Percentiles rank a stretch among this genome's conserved stretches.
phyloP scores from a whole-genome alignment of 2,888 invertebrate species.

The Creontiades dilutus region DNA sequence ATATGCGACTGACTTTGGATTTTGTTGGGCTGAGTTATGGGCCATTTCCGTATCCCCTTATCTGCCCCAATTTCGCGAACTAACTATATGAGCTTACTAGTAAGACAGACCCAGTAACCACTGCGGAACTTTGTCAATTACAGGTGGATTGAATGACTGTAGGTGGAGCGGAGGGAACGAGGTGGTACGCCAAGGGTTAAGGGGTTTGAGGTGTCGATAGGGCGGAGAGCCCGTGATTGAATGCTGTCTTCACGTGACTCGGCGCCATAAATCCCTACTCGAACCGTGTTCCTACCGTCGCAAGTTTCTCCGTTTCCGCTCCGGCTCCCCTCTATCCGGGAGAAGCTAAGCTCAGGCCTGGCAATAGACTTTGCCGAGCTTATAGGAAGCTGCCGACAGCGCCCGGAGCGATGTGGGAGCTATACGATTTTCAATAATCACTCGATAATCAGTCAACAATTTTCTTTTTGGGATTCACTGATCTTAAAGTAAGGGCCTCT shows the following conservation, averaged over 20 bases:
- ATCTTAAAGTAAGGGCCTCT: too few relatives aligned
- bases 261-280: constrained; percentile 34
- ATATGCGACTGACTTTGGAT: too few relatives aligned
- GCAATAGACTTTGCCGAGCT: background rate
- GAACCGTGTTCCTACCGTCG: constrained; percentile 5
- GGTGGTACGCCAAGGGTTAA: constrained; percentile 41
- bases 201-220: constrained; percentile 49
- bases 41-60: too few relatives aligned
- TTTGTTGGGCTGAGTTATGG: too few relatives aligned
- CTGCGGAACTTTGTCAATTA: constrained; percentile 9
- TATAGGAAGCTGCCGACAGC: background rate
- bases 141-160: background rate
- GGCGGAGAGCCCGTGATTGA: constrained; percentile 53
- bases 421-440: too few relatives aligned
- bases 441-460: too few relatives aligned
- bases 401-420: too few relatives aligned
- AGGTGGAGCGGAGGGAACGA: constrained; percentile 29
- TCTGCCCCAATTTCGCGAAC: too few relatives aligned
- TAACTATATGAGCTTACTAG: too few relatives aligned
- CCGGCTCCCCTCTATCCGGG: constrained; percentile 13
- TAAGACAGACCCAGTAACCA: background rate
- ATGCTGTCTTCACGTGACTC: constrained; percentile 61
- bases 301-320: constrained; percentile 40
- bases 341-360: background rate
- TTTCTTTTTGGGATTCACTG: too few relatives aligned